phyloP scores from a whole-genome alignment of 2,113 vertebrate genomes.

The Gasterosteus nipponicus region DNA sequence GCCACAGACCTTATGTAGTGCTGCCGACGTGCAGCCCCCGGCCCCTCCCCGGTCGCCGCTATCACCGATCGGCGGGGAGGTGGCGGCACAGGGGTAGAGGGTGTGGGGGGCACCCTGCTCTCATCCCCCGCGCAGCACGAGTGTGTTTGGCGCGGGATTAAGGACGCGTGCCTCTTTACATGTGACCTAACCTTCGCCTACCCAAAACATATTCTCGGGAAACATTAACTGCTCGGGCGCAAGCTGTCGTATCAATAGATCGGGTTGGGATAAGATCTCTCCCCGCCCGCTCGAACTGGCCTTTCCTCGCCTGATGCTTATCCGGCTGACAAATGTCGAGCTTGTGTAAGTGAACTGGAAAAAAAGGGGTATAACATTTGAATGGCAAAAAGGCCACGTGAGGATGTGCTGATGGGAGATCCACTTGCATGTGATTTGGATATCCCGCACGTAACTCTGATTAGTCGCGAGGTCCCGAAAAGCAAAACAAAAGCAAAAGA shows the following conservation, averaged over 20 bases:
- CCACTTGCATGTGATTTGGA: background rate
- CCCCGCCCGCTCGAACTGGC: constrained; percentile 33
- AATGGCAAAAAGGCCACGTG: constrained; percentile 21
- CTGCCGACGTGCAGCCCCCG: background rate
- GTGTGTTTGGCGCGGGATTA: constrained; percentile 61
- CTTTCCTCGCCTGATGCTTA: constrained; percentile 46
- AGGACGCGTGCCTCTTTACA: constrained; percentile 66
- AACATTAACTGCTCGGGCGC: constrained; percentile 71
- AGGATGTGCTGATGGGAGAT: background rate
- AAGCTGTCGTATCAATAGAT: constrained; percentile 68
- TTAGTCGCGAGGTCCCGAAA: background rate
- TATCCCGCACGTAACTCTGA: background rate
- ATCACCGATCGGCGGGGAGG: constrained; percentile 32
- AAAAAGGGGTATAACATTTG: background rate
- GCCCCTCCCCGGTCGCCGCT: constrained; percentile 17
- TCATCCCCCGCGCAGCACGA: constrained; percentile 36
- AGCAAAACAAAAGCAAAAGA: background rate
- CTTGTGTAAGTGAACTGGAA: constrained; percentile 39
- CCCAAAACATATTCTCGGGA: constrained; percentile 61
- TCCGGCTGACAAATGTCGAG: constrained; percentile 53
- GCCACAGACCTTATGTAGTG: constrained; percentile 62
- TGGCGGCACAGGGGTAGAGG: background rate
- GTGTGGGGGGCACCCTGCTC: constrained; percentile 34
- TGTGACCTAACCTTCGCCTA: constrained; percentile 66
- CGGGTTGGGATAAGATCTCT: constrained; percentile 77